Percentiles rank a stretch among this genome's conserved stretches.
These are phyloP conservation scores for Acrossocheilus fasciatus DNA, from an alignment of 2,797 vertebrate genomes.

Conservation along the genomic window DNA sequence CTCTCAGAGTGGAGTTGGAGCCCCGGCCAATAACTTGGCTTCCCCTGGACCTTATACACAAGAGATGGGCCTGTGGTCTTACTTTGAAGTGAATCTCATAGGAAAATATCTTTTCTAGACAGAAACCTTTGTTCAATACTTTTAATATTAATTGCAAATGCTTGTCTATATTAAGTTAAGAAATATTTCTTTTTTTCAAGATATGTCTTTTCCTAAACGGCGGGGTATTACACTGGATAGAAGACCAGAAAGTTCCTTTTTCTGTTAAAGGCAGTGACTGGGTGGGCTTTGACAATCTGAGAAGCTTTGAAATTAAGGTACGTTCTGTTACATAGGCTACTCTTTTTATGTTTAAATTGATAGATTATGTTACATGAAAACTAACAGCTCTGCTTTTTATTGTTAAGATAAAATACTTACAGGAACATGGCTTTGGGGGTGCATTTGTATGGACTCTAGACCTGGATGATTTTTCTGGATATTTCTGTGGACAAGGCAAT, in stretches of 20 bases:
- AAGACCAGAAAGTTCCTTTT: slow-evolving; percentile 79
- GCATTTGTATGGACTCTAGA: slow-evolving; percentile 73
- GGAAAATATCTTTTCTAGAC: not conserved
- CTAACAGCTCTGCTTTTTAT: not conserved
- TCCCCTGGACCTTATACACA: slow-evolving; percentile 79
- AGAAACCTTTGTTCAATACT: not conserved
- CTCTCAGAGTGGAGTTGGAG: slow-evolving; percentile 63
- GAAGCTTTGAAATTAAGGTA: slow-evolving; percentile 82
- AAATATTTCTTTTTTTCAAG: slow-evolving; percentile 62
- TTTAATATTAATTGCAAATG: not conserved
- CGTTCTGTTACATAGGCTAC: not conserved
- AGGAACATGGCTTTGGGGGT: slow-evolving; percentile 63
- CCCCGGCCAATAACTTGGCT: slow-evolving; percentile 70
- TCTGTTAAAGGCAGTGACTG: slow-evolving; percentile 77
- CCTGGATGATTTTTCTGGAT: slow-evolving; percentile 74
- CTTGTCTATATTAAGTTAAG: not conserved
- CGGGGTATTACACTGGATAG: slow-evolving; percentile 76
- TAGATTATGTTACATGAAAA: not conserved
- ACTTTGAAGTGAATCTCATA: slow-evolving; percentile 80
- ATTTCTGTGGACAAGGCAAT: slow-evolving; percentile 70
- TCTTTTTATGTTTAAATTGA: not conserved
- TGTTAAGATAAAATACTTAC: slow-evolving; percentile 68
- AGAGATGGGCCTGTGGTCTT: slow-evolving; percentile 79
- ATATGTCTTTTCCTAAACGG: slow-evolving; percentile 77
- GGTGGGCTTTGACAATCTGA: slow-evolving; percentile 83